Conservation (phyloP, 2,113 vertebrate genomes). For the rabbit (Oryctolagus cuniculus) region mOryCun1.1 NC_091439.1:31598001-31598500, state of each 20-base stretch:
- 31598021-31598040: background rate
- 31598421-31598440: conserved; percentile 42
- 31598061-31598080: background rate
- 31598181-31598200: background rate
- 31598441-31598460: conserved; percentile 65
- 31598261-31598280: background rate
- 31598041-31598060: background rate
- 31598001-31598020: background rate
- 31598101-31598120: background rate
- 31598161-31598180: background rate
- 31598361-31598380: conserved; percentile 53
- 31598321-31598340: conserved; percentile 45
- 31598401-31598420: conserved; percentile 27
- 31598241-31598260: background rate
- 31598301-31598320: conserved; percentile 28
- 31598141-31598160: background rate
- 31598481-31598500: conserved; percentile 60
- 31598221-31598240: background rate
- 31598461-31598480: conserved; percentile 65
- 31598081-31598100: background rate
- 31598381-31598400: conserved; percentile 32
- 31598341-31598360: conserved; percentile 47
- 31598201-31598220: background rate
- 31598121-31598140: background rate
- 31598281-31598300: background rate